Evolutionary conservation across 2,113 vertebrate species (phyloP), one percentile per base, ranked within the genome.

Genomic region (Willisornis vidua): DNA sequence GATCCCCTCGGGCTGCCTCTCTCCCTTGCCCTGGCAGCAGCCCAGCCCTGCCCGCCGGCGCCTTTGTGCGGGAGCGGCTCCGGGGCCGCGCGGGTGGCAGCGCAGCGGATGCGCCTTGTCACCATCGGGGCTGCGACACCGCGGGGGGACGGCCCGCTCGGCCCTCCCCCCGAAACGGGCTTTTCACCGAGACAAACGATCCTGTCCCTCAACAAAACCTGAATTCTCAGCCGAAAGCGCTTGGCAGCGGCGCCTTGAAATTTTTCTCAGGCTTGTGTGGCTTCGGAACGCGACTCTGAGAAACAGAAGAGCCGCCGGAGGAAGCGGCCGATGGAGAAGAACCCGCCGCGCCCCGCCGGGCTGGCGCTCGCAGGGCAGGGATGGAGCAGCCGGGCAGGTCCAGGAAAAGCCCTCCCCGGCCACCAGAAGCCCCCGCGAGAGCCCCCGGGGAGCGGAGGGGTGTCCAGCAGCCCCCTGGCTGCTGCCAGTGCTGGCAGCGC

Each of bases 201-300:
- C 61, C 88, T 65, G 71, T 86, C 84, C 93, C 70, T 71, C 93
- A 71, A 90, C 80, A 95, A 94, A 92, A 92, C 83, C 79, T 0
- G 62, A 95, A 92, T 43, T 83, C 94, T 43, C 73, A 13, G 45
- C 76, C 8, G 2, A 20, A 78, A 90, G 18, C 25, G 33, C 87
- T 97, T 95, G 96, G 94, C 95, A 95, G 93, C 17, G 0, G n/a
- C 95, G 66, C 74, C 87, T 62, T 12, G 59, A 28, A 6, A 23
- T 91, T 94, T 91, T 95, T 96, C 95, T 95, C 85, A 78, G 88
- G 88, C 73, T 86, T 86, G 87, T 49, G 75, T 61, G 93, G 89
- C 93, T 65, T 28, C 25, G 54, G 87, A 23, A 65, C 41, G 29
- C 18, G 87, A 67, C 29, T 94, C 59, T 37, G 77, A 37, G 85